These are phyloP conservation scores for Clarias fuscus DNA, from an alignment of 2,797 vertebrate genomes.

Conservation along the genomic window DNA sequence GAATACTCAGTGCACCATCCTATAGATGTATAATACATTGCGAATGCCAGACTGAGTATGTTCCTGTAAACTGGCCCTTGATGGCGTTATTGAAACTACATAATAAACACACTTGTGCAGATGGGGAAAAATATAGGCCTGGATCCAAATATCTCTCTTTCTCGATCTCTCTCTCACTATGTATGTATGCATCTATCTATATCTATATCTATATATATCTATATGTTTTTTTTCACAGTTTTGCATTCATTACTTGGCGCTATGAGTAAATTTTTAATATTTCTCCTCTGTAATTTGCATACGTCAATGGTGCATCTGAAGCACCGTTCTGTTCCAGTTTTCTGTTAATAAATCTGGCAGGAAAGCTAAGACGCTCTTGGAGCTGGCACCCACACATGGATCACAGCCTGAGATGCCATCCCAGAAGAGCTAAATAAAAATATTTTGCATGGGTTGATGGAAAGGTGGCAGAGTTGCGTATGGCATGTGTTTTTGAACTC, in stretches of 20 bases:
- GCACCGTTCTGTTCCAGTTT: slow-evolving; percentile 78
- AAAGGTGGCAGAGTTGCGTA: slow-evolving; percentile 7
- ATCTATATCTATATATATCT: background rate
- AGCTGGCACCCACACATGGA: slow-evolving; percentile 69
- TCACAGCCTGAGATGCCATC: slow-evolving; percentile 69
- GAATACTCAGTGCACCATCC: background rate
- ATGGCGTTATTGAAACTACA: slow-evolving; percentile 20
- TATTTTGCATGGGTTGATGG: slow-evolving; percentile 61
- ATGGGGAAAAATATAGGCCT: slow-evolving; percentile 15
- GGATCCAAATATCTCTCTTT: background rate
- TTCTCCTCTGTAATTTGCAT: slow-evolving; percentile 59
- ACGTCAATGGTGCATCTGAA: slow-evolving; percentile 75
- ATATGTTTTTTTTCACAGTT: background rate
- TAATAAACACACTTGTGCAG: slow-evolving; percentile 9
- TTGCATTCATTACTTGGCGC: background rate
- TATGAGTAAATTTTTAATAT: background rate
- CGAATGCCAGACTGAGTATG: background rate
- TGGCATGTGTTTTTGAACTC: slow-evolving; percentile 28
- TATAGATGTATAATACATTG: slow-evolving; percentile 1
- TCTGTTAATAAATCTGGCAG: slow-evolving; percentile 78
- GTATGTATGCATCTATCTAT: background rate
- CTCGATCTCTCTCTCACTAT: background rate
- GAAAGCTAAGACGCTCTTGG: slow-evolving; percentile 75
- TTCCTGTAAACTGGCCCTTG: background rate
- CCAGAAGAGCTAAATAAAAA: slow-evolving; percentile 68